Evolutionary conservation across 2,888 invertebrate genomes (phyloP), one percentile per base, ranked within the genome.

Genomic region (Dusona sp.): DNA sequence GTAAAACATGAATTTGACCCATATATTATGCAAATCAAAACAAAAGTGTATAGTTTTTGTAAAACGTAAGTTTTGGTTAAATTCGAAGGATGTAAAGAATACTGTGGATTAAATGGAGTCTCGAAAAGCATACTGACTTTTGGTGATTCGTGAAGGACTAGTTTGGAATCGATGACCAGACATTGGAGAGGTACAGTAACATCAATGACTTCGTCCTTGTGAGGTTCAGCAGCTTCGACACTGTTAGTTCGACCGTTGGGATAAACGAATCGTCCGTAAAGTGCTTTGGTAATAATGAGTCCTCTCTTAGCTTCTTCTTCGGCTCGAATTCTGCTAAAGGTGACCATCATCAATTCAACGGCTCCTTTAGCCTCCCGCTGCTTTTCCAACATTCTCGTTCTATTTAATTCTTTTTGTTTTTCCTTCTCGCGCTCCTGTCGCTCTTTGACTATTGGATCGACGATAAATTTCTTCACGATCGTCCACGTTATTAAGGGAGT

Each of bases 151-250:
- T 98, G 97, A 70, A 99, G 95, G 87, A 97, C 96, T 78, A 99
- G 95, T 92, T 97, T 96, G n/a, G 99, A 98, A 93, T 99, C 98
- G 93, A 97, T 98, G 79, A 99, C 98, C 90, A 99, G 96, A 93
- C 99, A 98, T 94, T 99, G 99, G 38, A 99, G 92, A 0, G 99
- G 98, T 90, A 99, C 96, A n/a, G 98, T 98, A 22, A 99, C 99
- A 94, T 99, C 99, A 86, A 98, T 97, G 3, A 97, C 95, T 90
- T 97, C 97, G 65, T 95, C 94, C 70, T 92, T 92, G 6, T 90
- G 91, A 2, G 90, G 91, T 25, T 84, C 85, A 2, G 87, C 90
- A 73, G 89, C 88, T 45, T 92, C 92, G 16, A 94, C 94, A 6
- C 90, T 87, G 8, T 86, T 88, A 13, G 90, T 92, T 87, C 85